phyloP scores from a whole-genome alignment of 64 coral and sea anemone species.

The Trachythela sp. region DNA sequence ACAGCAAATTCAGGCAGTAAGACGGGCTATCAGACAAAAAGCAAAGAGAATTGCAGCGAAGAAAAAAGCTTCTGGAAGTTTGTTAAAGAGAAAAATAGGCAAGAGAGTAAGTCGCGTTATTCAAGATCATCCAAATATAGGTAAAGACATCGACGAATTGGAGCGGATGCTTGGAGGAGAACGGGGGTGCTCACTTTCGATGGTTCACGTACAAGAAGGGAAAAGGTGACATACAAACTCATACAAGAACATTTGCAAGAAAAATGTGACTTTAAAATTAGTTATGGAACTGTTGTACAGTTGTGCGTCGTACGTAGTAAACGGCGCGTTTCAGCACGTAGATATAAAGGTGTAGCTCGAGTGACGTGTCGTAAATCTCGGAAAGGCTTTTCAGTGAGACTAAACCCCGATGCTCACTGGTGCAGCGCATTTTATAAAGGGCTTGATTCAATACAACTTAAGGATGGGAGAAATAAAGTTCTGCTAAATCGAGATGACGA shows the following conservation, averaged over 20 bases:
- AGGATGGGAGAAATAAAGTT: background rate
- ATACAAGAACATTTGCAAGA: too few species aligned
- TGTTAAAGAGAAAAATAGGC: background rate
- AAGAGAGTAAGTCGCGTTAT: background rate
- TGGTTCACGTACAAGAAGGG: background rate
- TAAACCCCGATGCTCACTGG: slow-evolving; percentile 6
- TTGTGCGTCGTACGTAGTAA: background rate
- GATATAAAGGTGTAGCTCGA: background rate
- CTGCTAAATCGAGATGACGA: background rate
- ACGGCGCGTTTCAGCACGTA: background rate
- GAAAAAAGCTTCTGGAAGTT: background rate
- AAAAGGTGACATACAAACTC: slow-evolving; percentile 4
- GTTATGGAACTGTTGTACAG: slow-evolving; percentile 17
- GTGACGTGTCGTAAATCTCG: background rate
- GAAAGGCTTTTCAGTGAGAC: background rate
- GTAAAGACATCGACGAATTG: slow-evolving; percentile 15
- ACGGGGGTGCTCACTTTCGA: background rate
- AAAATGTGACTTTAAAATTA: background rate
- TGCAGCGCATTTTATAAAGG: background rate
- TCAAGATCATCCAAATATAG: background rate
- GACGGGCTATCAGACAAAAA: background rate
- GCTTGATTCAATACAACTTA: background rate
- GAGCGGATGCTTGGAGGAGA: background rate
- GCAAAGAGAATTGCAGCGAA: background rate
- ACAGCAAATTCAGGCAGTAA: background rate